phyloP scores from a whole-genome alignment of 2,888 invertebrate genomes.

The Drosophila aldrichi region DNA sequence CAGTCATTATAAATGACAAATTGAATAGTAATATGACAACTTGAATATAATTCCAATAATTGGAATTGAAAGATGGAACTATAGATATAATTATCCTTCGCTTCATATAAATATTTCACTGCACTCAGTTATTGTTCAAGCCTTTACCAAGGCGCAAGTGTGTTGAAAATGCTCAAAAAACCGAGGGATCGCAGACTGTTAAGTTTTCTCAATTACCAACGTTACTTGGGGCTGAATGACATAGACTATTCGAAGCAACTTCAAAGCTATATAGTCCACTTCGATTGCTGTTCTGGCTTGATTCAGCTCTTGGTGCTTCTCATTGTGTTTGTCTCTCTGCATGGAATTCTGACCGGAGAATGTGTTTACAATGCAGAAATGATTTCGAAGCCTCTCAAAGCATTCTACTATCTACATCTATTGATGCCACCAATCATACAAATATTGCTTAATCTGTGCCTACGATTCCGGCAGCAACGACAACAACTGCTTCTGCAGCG shows the following conservation, averaged over 20 bases:
- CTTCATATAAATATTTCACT: neutral
- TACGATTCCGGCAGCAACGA: constrained; percentile 8
- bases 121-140: constrained; percentile 4
- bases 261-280: constrained; percentile 9
- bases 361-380: constrained; percentile 15
- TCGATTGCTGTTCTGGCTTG: neutral
- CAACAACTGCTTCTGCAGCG: constrained; percentile 15
- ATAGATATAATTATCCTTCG: neutral
- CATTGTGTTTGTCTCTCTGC: neutral
- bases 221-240: constrained; percentile 26
- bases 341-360: neutral
- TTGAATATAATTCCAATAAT: neutral
- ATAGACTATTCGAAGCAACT: constrained; percentile 12
- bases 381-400: constrained; percentile 15
- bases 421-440: constrained; percentile 6
- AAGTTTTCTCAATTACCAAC: constrained; percentile 23
- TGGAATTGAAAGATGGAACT: constrained; percentile 1
- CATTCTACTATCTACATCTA: constrained; percentile 12
- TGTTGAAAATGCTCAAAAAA: neutral
- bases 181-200: constrained; percentile 6
- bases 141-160: neutral
- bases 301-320: neutral
- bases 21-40: neutral
- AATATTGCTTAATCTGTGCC: constrained; percentile 20
- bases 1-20: neutral